Evolutionary conservation across 2,113 vertebrate genomes (phyloP).

Genomic region (Chaetops frenatus): DNA sequence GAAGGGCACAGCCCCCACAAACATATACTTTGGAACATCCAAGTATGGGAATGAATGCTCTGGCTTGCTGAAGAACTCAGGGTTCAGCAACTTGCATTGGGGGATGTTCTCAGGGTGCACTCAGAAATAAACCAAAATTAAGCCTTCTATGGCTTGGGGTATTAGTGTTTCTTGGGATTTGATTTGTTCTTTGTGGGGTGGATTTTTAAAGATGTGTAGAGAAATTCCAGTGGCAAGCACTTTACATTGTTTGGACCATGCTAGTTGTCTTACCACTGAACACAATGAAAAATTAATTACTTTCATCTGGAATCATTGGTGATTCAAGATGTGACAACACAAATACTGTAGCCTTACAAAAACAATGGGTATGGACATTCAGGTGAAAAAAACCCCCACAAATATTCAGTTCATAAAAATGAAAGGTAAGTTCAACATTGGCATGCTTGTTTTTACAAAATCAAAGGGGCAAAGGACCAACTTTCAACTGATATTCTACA

Average conservation of each 20-base stretch:
- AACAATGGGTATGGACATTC: accelerated
- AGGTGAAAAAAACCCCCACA: accelerated
- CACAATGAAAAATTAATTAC: neutral
- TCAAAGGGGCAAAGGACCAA: neutral
- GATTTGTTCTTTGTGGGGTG: neutral
- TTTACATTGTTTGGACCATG: neutral
- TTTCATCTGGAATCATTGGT: neutral
- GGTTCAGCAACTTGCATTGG: neutral
- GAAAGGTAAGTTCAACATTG: neutral
- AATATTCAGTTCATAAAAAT: neutral
- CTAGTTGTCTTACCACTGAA: neutral
- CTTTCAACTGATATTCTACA: neutral
- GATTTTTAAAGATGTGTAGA: neutral
- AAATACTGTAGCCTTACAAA: neutral
- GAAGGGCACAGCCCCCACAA: neutral
- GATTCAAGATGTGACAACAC: neutral
- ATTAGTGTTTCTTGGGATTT: neutral
- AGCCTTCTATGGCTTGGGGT: neutral
- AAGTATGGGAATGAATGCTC: neutral
- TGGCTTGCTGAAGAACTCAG: neutral
- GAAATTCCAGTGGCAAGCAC: neutral
- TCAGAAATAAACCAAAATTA: neutral
- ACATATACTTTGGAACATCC: neutral
- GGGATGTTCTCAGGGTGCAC: accelerated
- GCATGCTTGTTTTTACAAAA: neutral